Percentiles rank a stretch among this genome's conserved stretches.
Evolutionary conservation across 2,888 invertebrate genomes (phyloP).

Genomic region (Hirtodrosophila alboralis): DNA sequence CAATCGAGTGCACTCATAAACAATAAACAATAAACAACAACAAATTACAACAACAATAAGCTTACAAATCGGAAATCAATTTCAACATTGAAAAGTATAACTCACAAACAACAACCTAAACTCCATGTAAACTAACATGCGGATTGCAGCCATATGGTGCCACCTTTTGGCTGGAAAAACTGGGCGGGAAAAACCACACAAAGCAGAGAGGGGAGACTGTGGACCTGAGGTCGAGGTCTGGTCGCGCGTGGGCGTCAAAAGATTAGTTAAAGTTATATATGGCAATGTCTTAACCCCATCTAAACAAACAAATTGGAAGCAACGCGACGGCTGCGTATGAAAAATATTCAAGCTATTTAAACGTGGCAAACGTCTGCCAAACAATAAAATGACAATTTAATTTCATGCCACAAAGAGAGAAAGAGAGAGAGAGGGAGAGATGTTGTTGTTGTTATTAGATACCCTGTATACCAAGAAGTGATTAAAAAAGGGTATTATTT

Average conservation of each 20-base stretch:
- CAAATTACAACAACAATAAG: constrained; percentile 34
- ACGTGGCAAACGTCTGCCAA: constrained; percentile 52
- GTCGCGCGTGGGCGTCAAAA: constrained; percentile 56
- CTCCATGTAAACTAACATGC: constrained; percentile 45
- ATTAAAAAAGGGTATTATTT: too few species aligned
- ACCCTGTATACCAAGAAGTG: too few species aligned
- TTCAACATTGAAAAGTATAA: constrained; percentile 67
- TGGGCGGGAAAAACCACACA: constrained; percentile 53
- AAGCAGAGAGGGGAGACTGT: constrained; percentile 5
- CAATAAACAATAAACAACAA: too few species aligned
- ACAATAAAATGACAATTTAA: constrained; percentile 78
- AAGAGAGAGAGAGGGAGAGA: too few species aligned
- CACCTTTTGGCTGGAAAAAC: constrained; percentile 60
- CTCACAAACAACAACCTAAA: constrained; percentile 38
- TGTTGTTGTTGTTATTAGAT: constrained; percentile 17
- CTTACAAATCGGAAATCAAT: constrained; percentile 72
- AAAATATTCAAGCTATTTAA: constrained; percentile 69
- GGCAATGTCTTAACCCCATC: constrained; percentile 77
- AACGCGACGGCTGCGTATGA: constrained; percentile 54
- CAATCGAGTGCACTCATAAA: constrained; percentile 48
- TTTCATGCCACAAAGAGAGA: constrained; percentile 62
- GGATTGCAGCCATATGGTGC: constrained; percentile 72
- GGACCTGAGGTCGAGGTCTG: constrained; percentile 53
- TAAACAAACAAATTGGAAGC: constrained; percentile 73
- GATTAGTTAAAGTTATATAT: constrained; percentile 70